Evolutionary conservation across 2,797 vertebrate species (phyloP).

Genomic region (Rhabdomys pumilio): DNA sequence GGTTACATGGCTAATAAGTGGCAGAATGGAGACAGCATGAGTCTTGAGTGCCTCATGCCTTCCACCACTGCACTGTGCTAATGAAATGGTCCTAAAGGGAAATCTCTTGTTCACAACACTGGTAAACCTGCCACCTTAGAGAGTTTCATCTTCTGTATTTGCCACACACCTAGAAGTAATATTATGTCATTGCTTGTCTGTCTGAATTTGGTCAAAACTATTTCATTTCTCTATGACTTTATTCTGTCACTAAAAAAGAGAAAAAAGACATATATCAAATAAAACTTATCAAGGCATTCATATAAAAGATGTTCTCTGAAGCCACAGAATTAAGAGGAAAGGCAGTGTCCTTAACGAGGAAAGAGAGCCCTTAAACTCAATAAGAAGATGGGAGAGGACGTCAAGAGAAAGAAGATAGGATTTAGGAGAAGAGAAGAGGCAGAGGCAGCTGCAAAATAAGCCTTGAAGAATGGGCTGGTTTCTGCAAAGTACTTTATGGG

Average conservation of each 20-base stretch:
- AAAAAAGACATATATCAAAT: neutral
- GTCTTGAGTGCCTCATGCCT: neutral
- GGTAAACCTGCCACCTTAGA: neutral
- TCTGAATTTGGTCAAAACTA: neutral
- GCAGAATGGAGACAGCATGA: neutral
- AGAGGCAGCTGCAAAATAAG: neutral
- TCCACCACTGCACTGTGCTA: neutral
- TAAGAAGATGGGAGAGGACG: neutral
- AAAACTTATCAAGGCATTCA: neutral
- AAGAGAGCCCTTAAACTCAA: neutral
- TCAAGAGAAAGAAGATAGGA: neutral
- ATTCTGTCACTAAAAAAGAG: neutral
- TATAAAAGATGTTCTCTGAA: neutral
- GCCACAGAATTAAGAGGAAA: neutral
- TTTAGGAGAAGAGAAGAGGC: neutral
- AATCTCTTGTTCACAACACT: neutral
- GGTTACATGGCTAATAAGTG: constrained; percentile 60
- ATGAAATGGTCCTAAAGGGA: neutral
- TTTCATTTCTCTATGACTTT: constrained; percentile 17
- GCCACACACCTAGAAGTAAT: neutral
- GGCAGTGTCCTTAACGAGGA: too few relatives aligned
- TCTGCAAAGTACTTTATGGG: neutral
- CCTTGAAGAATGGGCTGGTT: rapidly evolving
- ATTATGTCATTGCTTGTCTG: neutral
- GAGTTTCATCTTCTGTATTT: neutral